phyloP scores from a whole-genome alignment of 2,113 vertebrate genomes.

The Gambusia affinis region DNA sequence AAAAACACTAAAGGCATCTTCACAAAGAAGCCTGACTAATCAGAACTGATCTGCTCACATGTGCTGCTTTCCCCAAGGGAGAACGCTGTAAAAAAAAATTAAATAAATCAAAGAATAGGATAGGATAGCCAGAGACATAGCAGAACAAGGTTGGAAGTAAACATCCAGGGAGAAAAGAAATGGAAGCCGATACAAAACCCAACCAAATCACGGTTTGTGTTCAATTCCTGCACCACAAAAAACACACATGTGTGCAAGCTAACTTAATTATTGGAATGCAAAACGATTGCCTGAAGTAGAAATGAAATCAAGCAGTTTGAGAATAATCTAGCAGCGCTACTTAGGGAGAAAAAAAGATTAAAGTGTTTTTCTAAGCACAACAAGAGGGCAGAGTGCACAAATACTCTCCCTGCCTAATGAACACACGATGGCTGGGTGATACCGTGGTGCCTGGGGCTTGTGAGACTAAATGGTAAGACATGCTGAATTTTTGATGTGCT shows the following conservation, averaged over 20 bases:
- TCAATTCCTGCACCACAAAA: constrained; percentile 12
- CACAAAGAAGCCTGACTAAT: constrained; percentile 65
- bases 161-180: constrained; percentile 30
- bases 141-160: constrained; percentile 40
- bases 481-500: constrained; percentile 12
- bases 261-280: constrained; percentile 26
- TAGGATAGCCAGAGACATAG: constrained; percentile 35
- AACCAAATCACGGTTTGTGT: background rate
- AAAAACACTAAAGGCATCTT: constrained; percentile 62
- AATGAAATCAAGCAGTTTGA: constrained; percentile 33
- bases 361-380: constrained; percentile 30
- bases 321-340: constrained; percentile 32
- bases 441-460: constrained; percentile 19
- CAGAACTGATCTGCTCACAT: constrained; percentile 74
- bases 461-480: constrained; percentile 22
- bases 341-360: constrained; percentile 5
- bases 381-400: constrained; percentile 44
- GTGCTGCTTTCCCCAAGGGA: constrained; percentile 54
- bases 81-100: constrained; percentile 15
- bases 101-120: constrained; percentile 11
- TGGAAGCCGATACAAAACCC: constrained; percentile 3
- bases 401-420: constrained; percentile 45
- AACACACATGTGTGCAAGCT: constrained; percentile 9
- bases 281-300: constrained; percentile 25
- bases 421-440: constrained; percentile 35